Evolutionary conservation across 2,113 vertebrate species (phyloP).

Genomic region (Sceloporus tristichus): DNA sequence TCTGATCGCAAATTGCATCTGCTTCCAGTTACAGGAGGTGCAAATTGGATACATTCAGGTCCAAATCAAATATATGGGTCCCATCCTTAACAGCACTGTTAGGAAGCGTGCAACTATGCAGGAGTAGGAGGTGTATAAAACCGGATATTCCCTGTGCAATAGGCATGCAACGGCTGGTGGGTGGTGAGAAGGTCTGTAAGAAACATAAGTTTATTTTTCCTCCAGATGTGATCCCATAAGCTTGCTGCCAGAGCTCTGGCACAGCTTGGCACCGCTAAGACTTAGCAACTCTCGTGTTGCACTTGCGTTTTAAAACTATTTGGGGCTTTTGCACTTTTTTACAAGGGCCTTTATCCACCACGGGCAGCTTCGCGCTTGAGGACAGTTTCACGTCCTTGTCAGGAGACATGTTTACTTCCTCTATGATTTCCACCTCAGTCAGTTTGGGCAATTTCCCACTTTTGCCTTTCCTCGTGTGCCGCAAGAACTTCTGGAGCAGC

Average conservation of each 20-base stretch:
- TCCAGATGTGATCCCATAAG: neutral
- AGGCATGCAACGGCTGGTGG: too few relatives aligned
- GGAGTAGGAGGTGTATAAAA: too few relatives aligned
- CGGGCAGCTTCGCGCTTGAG: accelerated
- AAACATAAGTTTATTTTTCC: neutral
- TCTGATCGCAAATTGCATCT: too few relatives aligned
- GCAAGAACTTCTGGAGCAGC: neutral
- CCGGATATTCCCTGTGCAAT: too few relatives aligned
- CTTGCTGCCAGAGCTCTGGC: neutral
- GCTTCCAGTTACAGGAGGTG: too few relatives aligned
- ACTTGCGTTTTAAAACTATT: too few relatives aligned
- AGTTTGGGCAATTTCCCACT: neutral
- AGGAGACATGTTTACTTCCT: neutral
- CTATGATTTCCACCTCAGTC: neutral
- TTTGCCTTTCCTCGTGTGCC: neutral
- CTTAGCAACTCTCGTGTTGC: neutral
- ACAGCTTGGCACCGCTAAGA: neutral
- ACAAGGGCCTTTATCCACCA: neutral
- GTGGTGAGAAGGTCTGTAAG: neutral
- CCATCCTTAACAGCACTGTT: too few relatives aligned
- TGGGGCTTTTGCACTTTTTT: too few relatives aligned
- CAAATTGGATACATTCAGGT: too few relatives aligned
- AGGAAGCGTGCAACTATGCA: too few relatives aligned
- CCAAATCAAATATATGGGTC: too few relatives aligned
- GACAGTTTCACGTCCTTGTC: neutral